A percentile compares a stretch with the other conserved stretches of the same genome.
These are phyloP conservation scores for Latrodectus hesperus DNA, from an alignment of 2,888 invertebrate species.

Conservation along the genomic window DNA sequence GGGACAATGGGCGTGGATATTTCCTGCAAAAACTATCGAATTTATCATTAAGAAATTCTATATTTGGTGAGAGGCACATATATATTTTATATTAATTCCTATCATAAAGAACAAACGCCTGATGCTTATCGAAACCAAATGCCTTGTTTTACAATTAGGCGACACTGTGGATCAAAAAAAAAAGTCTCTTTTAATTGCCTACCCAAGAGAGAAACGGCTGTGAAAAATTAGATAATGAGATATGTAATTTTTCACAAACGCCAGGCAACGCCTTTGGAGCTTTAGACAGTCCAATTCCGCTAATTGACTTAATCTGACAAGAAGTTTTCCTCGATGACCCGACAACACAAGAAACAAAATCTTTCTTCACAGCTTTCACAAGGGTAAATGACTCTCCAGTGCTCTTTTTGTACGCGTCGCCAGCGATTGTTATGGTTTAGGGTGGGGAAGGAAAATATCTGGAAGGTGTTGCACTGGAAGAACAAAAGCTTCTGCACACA, in stretches of 20 bases:
- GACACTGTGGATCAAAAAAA: not conserved
- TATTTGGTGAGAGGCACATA: not conserved
- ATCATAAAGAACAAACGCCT: not conserved
- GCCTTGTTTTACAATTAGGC: not conserved
- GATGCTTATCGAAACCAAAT: not conserved
- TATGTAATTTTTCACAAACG: constrained; percentile 36
- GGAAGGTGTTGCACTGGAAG: not conserved
- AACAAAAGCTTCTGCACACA: constrained; percentile 2
- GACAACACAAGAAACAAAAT: not conserved
- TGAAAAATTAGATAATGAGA: constrained; percentile 29
- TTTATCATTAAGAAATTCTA: constrained; percentile 1
- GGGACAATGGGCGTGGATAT: not conserved
- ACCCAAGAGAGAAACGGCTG: not conserved
- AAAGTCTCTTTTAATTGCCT: not conserved
- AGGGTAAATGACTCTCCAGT: not conserved
- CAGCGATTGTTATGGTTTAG: not conserved
- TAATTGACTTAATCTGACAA: constrained; percentile 9
- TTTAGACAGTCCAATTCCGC: not conserved
- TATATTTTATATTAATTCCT: not conserved
- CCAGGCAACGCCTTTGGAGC: constrained; percentile 8
- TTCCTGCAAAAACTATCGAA: not conserved
- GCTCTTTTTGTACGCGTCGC: not conserved
- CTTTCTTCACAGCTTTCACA: not conserved
- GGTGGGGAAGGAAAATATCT: not conserved
- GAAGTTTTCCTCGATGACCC: not conserved